Percentiles rank a stretch among this genome's conserved stretches.
phyloP scores from a whole-genome alignment of 2,797 vertebrate species.

The Nyctalus aviator region DNA sequence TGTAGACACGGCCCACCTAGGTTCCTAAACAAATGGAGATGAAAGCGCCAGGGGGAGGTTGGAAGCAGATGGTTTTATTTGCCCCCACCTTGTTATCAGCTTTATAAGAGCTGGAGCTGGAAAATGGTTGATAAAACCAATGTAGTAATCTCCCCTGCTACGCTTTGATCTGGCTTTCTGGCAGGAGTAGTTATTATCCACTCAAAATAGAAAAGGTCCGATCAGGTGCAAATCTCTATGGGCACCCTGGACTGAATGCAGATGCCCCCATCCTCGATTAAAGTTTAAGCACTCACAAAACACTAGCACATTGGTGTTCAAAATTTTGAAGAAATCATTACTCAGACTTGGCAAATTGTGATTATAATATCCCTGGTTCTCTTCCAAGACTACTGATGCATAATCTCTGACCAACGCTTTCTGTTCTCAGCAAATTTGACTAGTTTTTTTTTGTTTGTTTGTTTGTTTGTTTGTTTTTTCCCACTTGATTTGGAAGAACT shows the following conservation, averaged over 20 bases:
- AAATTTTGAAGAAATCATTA: slow-evolving; percentile 48
- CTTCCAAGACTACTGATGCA: not conserved
- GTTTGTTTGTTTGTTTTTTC: slow-evolving; percentile 34
- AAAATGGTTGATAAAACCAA: slow-evolving; percentile 72
- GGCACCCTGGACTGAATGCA: slow-evolving; percentile 25
- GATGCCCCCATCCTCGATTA: not conserved
- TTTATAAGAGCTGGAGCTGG: slow-evolving; percentile 53
- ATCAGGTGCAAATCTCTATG: slow-evolving; percentile 61
- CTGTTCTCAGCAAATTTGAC: not conserved
- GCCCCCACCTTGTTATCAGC: slow-evolving; percentile 73
- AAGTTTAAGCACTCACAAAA: slow-evolving; percentile 46
- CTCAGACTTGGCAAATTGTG: not conserved
- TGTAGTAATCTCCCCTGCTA: slow-evolving; percentile 71
- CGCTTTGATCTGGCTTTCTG: slow-evolving; percentile 76
- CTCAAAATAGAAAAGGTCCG: slow-evolving; percentile 69
- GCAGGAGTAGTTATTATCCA: slow-evolving; percentile 74
- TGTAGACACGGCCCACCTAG: slow-evolving; percentile 18
- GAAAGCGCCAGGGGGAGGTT: slow-evolving; percentile 56
- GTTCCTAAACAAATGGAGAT: slow-evolving; percentile 67
- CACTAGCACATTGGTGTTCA: not conserved
- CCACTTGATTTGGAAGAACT: slow-evolving; percentile 17
- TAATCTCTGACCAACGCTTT: not conserved
- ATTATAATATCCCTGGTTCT: not conserved
- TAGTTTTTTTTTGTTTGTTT: not conserved
- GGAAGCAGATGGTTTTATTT: slow-evolving; percentile 70